Evolutionary conservation across 2,113 vertebrate genomes (phyloP).

Genomic region (Muscicapa adusta): DNA sequence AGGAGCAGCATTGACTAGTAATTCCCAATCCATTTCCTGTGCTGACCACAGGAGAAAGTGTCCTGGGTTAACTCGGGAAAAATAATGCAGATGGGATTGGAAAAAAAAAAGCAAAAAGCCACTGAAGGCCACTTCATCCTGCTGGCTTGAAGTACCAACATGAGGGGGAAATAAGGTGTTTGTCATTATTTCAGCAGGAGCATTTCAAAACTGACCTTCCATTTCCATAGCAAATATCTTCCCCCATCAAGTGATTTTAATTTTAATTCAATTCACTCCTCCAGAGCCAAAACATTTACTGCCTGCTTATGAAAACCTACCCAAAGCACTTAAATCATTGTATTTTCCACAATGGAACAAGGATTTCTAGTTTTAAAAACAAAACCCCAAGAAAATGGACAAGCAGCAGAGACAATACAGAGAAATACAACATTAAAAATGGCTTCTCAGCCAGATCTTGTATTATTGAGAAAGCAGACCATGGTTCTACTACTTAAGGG

Average conservation of each 20-base stretch:
- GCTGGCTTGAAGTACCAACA: background rate
- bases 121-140: background rate
- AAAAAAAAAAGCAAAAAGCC: background rate
- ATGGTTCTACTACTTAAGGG: background rate
- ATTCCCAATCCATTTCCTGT: background rate
- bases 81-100: background rate
- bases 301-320: background rate
- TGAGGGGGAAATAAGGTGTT: background rate
- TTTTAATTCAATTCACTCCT: background rate
- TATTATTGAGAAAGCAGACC: background rate
- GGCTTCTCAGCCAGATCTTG: background rate
- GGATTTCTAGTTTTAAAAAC: background rate
- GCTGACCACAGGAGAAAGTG: background rate
- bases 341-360: background rate
- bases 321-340: background rate
- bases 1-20: background rate
- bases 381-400: background rate
- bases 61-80: background rate
- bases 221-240: background rate
- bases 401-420: background rate
- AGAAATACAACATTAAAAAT: background rate
- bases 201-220: background rate
- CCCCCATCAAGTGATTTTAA: background rate
- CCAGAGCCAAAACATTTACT: background rate
- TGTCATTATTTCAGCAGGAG: background rate